phyloP scores from a whole-genome alignment of 2,113 vertebrate species.

The Pyxicephalus adspersus region DNA sequence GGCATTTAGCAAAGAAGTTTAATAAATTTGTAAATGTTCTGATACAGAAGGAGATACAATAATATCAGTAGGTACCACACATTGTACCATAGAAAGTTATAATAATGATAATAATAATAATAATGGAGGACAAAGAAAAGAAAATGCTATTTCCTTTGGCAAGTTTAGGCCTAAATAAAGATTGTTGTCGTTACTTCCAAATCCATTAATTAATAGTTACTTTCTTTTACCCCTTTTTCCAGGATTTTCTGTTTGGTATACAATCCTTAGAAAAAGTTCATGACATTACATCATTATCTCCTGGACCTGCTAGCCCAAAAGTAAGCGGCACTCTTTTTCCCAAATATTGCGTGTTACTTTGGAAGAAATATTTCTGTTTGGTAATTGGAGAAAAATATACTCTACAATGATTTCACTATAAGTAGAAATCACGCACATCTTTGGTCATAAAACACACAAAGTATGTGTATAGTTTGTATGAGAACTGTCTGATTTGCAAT shows the following conservation, averaged over 20 bases:
- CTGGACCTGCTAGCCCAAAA: conserved; percentile 49
- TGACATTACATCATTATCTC: conserved; percentile 64
- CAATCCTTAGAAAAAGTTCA: conserved; percentile 67
- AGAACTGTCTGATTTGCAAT: neutral
- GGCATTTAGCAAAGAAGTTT: no score
- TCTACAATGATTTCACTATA: no score
- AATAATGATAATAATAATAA: no score
- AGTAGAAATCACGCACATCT: neutral
- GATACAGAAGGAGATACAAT: no score
- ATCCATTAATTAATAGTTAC: no score
- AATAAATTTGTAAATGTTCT: no score
- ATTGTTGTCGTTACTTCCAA: no score
- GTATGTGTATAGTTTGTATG: neutral
- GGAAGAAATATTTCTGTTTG: neutral
- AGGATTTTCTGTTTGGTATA: conserved; percentile 57
- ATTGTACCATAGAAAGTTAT: no score
- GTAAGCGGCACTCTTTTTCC: conserved; percentile 59
- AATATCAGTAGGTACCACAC: no score
- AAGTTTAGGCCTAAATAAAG: neutral
- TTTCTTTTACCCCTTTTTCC: conserved; percentile 14
- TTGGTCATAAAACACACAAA: neutral
- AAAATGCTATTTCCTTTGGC: no score
- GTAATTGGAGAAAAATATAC: no score
- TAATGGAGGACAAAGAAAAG: no score
- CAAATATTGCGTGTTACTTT: neutral